Conservation (phyloP, 2,797 vertebrate genomes). For the Xiphorhynchus erythropygius region DNA sequence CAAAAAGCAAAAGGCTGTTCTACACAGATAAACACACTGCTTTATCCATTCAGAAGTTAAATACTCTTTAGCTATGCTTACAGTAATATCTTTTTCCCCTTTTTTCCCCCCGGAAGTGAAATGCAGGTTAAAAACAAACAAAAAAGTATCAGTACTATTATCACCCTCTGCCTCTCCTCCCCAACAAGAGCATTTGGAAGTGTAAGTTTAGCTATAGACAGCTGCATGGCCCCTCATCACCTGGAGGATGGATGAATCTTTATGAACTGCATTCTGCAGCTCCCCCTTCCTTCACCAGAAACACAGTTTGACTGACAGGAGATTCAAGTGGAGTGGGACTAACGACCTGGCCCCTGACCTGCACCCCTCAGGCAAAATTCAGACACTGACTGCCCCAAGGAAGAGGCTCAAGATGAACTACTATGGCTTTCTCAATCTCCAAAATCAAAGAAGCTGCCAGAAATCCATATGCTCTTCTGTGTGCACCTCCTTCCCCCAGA, state of each 20-base stretch:
- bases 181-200: neutral
- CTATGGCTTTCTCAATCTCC: neutral
- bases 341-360: neutral
- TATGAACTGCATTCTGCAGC: neutral
- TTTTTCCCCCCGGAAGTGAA: neutral
- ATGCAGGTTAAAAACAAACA: neutral
- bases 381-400: neutral
- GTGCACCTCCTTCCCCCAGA: neutral
- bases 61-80: neutral
- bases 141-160: neutral
- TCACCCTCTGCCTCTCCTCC: neutral
- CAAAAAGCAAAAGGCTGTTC: constrained; percentile 3
- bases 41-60: neutral
- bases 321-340: neutral
- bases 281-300: neutral
- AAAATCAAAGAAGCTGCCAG: neutral
- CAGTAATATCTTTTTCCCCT: neutral
- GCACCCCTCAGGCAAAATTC: neutral
- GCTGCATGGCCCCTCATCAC: neutral
- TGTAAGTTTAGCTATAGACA: neutral
- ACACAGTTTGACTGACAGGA: fast-evolving
- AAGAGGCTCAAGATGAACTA: neutral
- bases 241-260: neutral
- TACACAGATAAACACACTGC: neutral
- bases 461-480: neutral